Conservation (phyloP, 2,113 vertebrate species). For the Leucosticte australis region DNA sequence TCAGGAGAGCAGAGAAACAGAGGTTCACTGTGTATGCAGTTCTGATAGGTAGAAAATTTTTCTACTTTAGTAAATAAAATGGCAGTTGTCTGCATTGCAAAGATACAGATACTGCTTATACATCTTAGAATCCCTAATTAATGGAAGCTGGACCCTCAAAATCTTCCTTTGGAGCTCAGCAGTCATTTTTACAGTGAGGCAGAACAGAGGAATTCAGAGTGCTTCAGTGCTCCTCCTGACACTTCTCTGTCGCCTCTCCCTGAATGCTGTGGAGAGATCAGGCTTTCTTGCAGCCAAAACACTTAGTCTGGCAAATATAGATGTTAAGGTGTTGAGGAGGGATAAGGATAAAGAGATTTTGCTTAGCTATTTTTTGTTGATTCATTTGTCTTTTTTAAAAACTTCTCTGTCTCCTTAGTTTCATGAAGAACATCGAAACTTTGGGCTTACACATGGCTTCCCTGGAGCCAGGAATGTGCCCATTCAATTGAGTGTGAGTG, state of each 20-base stretch:
- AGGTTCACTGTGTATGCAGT: background rate
- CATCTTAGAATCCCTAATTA: background rate
- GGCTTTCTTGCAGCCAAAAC: background rate
- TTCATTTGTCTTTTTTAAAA: background rate
- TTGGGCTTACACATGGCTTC: background rate
- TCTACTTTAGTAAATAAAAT: background rate
- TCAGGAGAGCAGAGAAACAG: background rate
- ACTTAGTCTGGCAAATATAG: background rate
- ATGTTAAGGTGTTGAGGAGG: background rate
- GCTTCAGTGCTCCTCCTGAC: background rate
- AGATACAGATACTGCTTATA: background rate
- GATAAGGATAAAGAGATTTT: background rate
- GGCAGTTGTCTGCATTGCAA: background rate
- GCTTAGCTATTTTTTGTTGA: background rate
- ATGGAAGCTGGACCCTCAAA: background rate
- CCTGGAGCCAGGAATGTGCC: background rate
- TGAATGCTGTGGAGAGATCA: background rate
- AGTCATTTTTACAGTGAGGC: background rate
- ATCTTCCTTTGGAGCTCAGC: background rate
- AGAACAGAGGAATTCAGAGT: background rate
- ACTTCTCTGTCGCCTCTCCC: background rate
- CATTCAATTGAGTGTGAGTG: background rate
- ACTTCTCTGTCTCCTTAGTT: background rate
- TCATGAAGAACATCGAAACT: background rate
- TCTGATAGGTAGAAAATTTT: background rate